These are phyloP conservation scores for Scaptomyza parva DNA, from an alignment of 2,888 invertebrate genomes.

Conservation along the genomic window DNA sequence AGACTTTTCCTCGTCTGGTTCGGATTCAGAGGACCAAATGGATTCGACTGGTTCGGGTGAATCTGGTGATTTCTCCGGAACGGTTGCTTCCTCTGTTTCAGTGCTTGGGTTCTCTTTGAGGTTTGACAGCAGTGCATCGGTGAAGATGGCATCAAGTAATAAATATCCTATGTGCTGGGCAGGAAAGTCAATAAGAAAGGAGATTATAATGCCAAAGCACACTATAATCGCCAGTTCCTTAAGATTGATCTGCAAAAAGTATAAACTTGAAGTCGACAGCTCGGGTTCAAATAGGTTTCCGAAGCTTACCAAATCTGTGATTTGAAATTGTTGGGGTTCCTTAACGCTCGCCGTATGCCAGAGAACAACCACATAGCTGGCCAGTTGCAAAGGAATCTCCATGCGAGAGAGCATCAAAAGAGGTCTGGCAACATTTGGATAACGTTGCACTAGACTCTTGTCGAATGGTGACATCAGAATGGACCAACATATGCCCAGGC, in stretches of 20 bases:
- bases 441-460: constrained; percentile 57
- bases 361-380: constrained; percentile 88
- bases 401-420: constrained; percentile 88
- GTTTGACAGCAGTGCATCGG: constrained; percentile 56
- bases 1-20: constrained; percentile 74
- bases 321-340: constrained; percentile 87
- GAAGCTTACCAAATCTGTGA: constrained; percentile 86
- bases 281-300: background rate
- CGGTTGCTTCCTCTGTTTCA: constrained; percentile 61
- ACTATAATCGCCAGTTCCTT: constrained; percentile 87
- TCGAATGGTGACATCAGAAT: constrained; percentile 85
- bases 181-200: constrained; percentile 88
- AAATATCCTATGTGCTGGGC: constrained; percentile 86
- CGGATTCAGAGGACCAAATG: constrained; percentile 85
- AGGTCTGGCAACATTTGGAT: constrained; percentile 86
- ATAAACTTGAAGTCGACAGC: background rate
- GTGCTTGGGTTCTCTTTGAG: constrained; percentile 29
- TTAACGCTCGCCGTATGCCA: constrained; percentile 88
- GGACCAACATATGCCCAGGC: constrained; percentile 88
- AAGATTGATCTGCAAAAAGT: constrained; percentile 86
- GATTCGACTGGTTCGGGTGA: constrained; percentile 82
- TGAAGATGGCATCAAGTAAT: constrained; percentile 84
- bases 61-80: constrained; percentile 61
- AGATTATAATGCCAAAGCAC: constrained; percentile 86
- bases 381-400: constrained; percentile 88